A percentile compares a stretch with the other conserved stretches of the same genome.
Conservation (phyloP, 2,888 invertebrate genomes). For the Eupeodes luniger region DNA sequence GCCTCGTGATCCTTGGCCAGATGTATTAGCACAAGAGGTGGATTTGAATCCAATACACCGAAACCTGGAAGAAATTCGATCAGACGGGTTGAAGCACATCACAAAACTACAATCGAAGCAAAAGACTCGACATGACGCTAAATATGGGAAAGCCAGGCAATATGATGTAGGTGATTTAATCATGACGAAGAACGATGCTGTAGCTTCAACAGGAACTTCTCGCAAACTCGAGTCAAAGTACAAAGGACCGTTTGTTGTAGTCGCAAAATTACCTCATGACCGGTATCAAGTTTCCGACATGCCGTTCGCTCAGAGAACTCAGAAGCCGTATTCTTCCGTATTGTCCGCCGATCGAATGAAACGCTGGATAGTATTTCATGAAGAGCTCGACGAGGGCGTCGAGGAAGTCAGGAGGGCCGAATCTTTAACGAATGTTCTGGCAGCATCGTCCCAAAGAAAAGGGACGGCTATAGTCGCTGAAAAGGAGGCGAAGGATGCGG, state of each 20-base stretch:
- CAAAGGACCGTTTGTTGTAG: slow-evolving; percentile 25
- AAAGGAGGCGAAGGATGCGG: no score
- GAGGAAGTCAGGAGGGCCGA: slow-evolving; percentile 48
- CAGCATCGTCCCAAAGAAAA: no score
- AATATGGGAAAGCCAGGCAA: slow-evolving; percentile 28
- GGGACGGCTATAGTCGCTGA: no score
- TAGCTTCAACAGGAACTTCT: slow-evolving; percentile 26
- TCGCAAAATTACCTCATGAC: slow-evolving; percentile 6
- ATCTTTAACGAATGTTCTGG: slow-evolving; percentile 28
- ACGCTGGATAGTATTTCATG: slow-evolving; percentile 30
- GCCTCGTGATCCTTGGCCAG: slow-evolving; percentile 15
- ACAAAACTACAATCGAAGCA: slow-evolving; percentile 41
- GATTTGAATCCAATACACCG: slow-evolving; percentile 19
- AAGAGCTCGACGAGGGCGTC: slow-evolving; percentile 26
- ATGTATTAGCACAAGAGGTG: slow-evolving; percentile 8
- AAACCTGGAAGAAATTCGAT: slow-evolving; percentile 20
- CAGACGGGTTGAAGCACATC: slow-evolving; percentile 30
- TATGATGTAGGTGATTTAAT: slow-evolving; percentile 35
- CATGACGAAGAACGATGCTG: slow-evolving; percentile 42
- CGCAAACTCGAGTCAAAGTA: slow-evolving; percentile 36
- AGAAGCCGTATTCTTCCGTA: slow-evolving; percentile 34
- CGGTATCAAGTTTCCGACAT: not conserved
- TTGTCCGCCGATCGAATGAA: slow-evolving; percentile 39
- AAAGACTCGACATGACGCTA: slow-evolving; percentile 19
- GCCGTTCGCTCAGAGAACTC: not conserved